Evolutionary conservation across 2,888 invertebrate species (phyloP), one percentile per base, ranked within the genome.

Genomic region (Ctena decussata): DNA sequence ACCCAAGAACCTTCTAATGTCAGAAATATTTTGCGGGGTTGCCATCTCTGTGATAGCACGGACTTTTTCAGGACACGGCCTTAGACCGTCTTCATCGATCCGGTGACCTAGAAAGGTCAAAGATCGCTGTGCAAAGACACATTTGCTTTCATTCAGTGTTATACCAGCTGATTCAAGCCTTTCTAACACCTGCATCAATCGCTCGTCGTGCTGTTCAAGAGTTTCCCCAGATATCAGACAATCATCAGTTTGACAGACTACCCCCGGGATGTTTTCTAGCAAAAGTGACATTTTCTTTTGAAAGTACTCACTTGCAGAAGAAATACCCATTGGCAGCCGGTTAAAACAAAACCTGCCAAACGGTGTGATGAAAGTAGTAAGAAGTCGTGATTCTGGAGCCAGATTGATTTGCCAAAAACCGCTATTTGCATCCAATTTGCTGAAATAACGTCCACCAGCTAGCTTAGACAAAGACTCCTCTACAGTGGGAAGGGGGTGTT

Each of bases 391-490:
- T 69, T 85, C 80, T 12, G 49, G 30, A 27, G 44, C 5, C 18
- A 89, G 44, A 15, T 76, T 71, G 32, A 91, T 83, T 72, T 91
- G 91, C 84, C 87, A 90, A 69, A 83, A 91, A n/a, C n/a, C n/a
- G n/a, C n/a, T n/a, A n/a, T n/a, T n/a, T n/a, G n/a, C n/a, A n/a
- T n/a, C n/a, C n/a, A n/a, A n/a, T n/a, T n/a, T n/a, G n/a, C n/a
- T n/a, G n/a, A n/a, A n/a, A n/a, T n/a, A n/a, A n/a, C n/a, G n/a
- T 12, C 90, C 90, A 24, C 78, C 77, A 30, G 74, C 60, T 18
- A 60, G 60, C 21, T 60, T 60, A 6, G 60, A 60, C 30, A 60
- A n/a, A n/a, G n/a, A n/a, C n/a, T 60, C 60, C 21, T 60, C 60
- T 30, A 60, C 60, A 27, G 30, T 60, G 27, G 60, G 60, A 60